phyloP scores from a whole-genome alignment of 2,113 vertebrate species.

The Dunckerocampus dactyliophorus region DNA sequence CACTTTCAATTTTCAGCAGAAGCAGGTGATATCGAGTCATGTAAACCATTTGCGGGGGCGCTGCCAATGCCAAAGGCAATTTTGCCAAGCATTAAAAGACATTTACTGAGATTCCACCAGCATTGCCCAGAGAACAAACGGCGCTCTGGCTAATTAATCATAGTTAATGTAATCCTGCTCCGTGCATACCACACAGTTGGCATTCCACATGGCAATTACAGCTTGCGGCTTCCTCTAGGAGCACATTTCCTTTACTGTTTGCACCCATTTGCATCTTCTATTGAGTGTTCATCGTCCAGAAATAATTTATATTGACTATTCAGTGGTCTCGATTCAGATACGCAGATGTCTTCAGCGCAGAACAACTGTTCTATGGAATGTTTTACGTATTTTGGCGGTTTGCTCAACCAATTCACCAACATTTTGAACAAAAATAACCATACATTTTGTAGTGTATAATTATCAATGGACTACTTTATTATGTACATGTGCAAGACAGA shows the following conservation, averaged over 20 bases:
- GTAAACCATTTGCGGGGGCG: constrained; percentile 67
- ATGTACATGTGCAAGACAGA: constrained; percentile 17
- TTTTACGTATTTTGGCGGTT: constrained; percentile 17
- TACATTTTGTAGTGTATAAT: too few relatives aligned
- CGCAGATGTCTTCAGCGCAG: constrained; percentile 31
- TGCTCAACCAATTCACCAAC: too few relatives aligned
- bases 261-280: constrained; percentile 53
- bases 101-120: constrained; percentile 65
- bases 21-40: constrained; percentile 72
- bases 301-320: constrained; percentile 53
- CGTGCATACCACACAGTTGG: constrained; percentile 61
- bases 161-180: constrained; percentile 66
- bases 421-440: too few relatives aligned
- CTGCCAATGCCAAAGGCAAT: constrained; percentile 68
- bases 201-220: constrained; percentile 68
- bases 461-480: not conserved
- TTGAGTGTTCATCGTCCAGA: constrained; percentile 44
- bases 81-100: constrained; percentile 65
- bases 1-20: constrained; percentile 77
- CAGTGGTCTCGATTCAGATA: constrained; percentile 22
- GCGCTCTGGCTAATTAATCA: constrained; percentile 69
- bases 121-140: constrained; percentile 68
- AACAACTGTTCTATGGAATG: constrained; percentile 24
- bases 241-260: constrained; percentile 51
- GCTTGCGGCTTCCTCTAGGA: constrained; percentile 50